A percentile compares a stretch with the other conserved stretches of the same genome.
Evolutionary conservation across 2,888 invertebrate genomes (phyloP).

Genomic region (Blera fallax): DNA sequence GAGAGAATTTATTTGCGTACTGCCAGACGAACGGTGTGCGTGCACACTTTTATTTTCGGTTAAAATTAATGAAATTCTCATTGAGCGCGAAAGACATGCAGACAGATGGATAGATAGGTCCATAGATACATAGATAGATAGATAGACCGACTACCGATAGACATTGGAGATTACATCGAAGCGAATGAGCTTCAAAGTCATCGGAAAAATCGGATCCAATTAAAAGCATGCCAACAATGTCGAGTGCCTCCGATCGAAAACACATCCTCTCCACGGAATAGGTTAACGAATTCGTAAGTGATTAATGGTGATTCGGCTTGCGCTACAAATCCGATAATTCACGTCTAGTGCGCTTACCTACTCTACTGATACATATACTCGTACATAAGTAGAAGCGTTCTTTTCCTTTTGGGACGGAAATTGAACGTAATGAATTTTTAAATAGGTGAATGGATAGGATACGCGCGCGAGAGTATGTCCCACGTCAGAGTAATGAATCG

Average conservation of each 20-base stretch:
- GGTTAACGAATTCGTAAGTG: slow-evolving; percentile 72
- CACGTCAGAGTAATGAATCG: slow-evolving; percentile 51
- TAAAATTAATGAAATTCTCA: slow-evolving; percentile 70
- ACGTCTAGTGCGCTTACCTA: slow-evolving; percentile 48
- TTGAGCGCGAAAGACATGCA: slow-evolving; percentile 64
- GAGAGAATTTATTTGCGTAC: slow-evolving; percentile 43
- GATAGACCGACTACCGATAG: background rate
- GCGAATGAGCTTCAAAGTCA: slow-evolving; percentile 65
- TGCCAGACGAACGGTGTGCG: slow-evolving; percentile 20
- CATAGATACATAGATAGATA: slow-evolving; percentile 30
- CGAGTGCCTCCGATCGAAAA: slow-evolving; percentile 65
- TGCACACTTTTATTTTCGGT: slow-evolving; percentile 50
- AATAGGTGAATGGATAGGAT: slow-evolving; percentile 66
- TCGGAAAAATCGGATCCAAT: slow-evolving; percentile 62
- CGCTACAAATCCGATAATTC: slow-evolving; percentile 68
- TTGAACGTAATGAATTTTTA: slow-evolving; percentile 54
- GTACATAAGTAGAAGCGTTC: too few relatives aligned
- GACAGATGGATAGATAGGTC: slow-evolving; percentile 44
- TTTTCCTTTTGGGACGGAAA: slow-evolving; percentile 29
- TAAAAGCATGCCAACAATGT: slow-evolving; percentile 71
- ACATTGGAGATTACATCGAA: slow-evolving; percentile 37
- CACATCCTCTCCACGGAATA: slow-evolving; percentile 63
- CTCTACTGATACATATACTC: slow-evolving; percentile 6
- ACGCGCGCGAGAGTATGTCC: slow-evolving; percentile 42
- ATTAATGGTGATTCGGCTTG: slow-evolving; percentile 70